Base-by-base conservation (phyloP, 2,888 invertebrate genomes). In the Andrena bucephala region DNA sequence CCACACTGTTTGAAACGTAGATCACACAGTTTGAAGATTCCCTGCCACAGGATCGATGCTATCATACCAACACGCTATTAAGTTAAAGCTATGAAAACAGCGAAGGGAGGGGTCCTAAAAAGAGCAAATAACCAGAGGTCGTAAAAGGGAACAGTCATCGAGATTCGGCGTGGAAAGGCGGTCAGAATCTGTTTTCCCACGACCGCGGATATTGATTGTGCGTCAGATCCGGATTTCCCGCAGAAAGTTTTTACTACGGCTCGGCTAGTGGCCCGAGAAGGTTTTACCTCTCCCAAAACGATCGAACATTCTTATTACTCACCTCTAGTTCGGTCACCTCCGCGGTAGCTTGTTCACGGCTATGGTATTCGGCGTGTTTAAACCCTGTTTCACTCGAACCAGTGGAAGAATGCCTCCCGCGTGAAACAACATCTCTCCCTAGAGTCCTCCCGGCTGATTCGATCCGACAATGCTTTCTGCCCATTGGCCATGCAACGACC, bases 391-490 rank as follows among this genome's bases (percentile, higher is more conserved):
- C 24, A 57, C 24, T 52, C 16, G 27, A 71, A 50, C 69, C 24
- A 42, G 36, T 13, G 10, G 33, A 42, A 66, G 60, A 80, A 73
- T 52, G 68, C 72, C 77, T 29, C 60, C 36, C 20, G 69, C 63
- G 36, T 66, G 78, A 80, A 70, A 76, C 86, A 73, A 71, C 63
- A 69, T 65, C 62, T 71, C 71, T 72, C 76, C 6, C 33, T 50
- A 65, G 57, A 29, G 27, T 62, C 78, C 77, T 78, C 69, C 62
- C 71, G 68, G 60, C 68, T 83, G 85, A 88, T 85, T 83, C 86
- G 79, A 81, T 83, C 63, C 33, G 86, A 87, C 87, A 86, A 85
- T 71, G 82, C 78, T 86, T 83, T 81, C 82, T 83, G 82, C 42
- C 85, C 79, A 81, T 81, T 80, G 87, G 66, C 66, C 77, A 81